These are phyloP conservation scores for Phortica variegata DNA, from an alignment of 1,140 invertebrate genomes.

Conservation along the genomic window DNA sequence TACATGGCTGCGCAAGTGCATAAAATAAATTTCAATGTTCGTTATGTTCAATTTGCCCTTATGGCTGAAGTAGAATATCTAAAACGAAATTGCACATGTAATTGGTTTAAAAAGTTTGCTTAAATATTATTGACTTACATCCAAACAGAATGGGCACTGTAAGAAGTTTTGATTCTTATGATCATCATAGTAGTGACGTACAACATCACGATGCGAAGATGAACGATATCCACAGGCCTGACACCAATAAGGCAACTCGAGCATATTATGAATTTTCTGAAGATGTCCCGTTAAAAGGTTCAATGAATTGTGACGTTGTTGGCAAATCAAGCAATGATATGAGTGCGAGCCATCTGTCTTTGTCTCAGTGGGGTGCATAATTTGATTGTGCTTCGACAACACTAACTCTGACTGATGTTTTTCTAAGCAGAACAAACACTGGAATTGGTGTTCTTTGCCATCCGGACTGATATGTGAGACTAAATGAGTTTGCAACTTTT, in stretches of 20 bases:
- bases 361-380: slow-evolving; percentile 64
- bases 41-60: slow-evolving; percentile 35
- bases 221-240: slow-evolving; percentile 71
- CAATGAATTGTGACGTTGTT: slow-evolving; percentile 63
- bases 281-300: slow-evolving; percentile 72
- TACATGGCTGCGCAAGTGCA: slow-evolving; percentile 43
- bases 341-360: slow-evolving; percentile 59
- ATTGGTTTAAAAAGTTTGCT: background rate
- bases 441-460: slow-evolving; percentile 55
- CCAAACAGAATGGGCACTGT: slow-evolving; percentile 75
- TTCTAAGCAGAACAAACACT: slow-evolving; percentile 63
- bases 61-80: slow-evolving; percentile 48
- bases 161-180: slow-evolving; percentile 66
- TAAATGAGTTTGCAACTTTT: slow-evolving; percentile 69
- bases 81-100: slow-evolving; percentile 7
- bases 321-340: slow-evolving; percentile 70
- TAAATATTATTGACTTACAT: slow-evolving; percentile 56
- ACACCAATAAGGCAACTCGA: slow-evolving; percentile 79
- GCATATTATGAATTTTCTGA: slow-evolving; percentile 70
- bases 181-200: slow-evolving; percentile 70
- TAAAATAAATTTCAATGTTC: slow-evolving; percentile 43
- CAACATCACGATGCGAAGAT: slow-evolving; percentile 71
- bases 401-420: slow-evolving; percentile 59
- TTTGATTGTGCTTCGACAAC: slow-evolving; percentile 60
- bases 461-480: slow-evolving; percentile 64